Evolutionary conservation across 2,797 vertebrate species (phyloP).

Genomic region (Acanthiza pusilla): DNA sequence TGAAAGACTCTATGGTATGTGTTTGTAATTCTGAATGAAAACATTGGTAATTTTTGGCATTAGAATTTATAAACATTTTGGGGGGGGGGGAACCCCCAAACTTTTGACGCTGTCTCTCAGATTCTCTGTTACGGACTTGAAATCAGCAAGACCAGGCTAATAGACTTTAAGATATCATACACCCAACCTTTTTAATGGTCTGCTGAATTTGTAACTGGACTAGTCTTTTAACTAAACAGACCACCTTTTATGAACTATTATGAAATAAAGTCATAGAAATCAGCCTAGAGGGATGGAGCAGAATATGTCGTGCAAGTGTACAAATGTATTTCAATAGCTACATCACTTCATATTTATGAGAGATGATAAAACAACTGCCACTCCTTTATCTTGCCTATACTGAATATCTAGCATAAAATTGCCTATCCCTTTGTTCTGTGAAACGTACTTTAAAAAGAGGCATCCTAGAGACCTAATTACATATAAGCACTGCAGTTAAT

Average conservation of each 20-base stretch:
- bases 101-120: not conserved
- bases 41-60: not conserved
- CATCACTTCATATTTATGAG: not conserved
- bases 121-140: not conserved
- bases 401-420: not conserved
- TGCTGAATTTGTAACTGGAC: not conserved
- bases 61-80: not conserved
- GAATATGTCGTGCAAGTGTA: not conserved
- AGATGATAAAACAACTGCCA: not conserved
- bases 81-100: fast-evolving
- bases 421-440: not conserved
- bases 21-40: not conserved
- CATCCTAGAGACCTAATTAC: slow-evolving; percentile 62
- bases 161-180: not conserved
- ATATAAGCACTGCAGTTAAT: slow-evolving; percentile 35
- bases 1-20: not conserved
- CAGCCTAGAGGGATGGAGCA: not conserved
- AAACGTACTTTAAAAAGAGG: slow-evolving; percentile 18
- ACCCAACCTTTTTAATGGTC: not conserved
- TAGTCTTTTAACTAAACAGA: not conserved
- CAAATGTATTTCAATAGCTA: not conserved
- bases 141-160: not conserved
- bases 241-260: not conserved
- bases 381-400: not conserved
- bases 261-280: not conserved